Evolutionary conservation across 92 coral and sea anemone species (phyloP).

Genomic region (Parazoanthus darwini): DNA sequence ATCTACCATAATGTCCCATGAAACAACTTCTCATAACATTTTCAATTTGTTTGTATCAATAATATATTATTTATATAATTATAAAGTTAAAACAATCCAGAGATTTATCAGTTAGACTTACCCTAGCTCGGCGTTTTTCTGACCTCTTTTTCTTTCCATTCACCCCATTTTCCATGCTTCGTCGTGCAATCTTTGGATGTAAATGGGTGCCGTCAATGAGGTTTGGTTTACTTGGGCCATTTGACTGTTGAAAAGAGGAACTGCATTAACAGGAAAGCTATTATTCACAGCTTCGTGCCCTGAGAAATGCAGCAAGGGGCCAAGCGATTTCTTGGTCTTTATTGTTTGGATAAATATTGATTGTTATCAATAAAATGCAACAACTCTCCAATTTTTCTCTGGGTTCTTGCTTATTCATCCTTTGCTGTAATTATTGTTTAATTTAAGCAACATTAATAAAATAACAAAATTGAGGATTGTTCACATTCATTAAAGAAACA

Average conservation of each 20-base stretch:
- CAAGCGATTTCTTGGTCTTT: not conserved
- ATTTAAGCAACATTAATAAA: constrained; percentile 5
- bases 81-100: not conserved
- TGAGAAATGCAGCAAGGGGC: not conserved
- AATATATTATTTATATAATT: too few species aligned
- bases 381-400: not conserved
- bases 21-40: not conserved
- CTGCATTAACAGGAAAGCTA: not conserved
- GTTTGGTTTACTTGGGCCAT: constrained; percentile 79
- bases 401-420: constrained; percentile 3
- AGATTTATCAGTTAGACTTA: constrained; percentile 42
- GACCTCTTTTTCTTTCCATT: constrained; percentile 77
- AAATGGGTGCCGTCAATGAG: constrained; percentile 59
- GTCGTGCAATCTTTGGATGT: constrained; percentile 71
- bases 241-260: constrained; percentile 52
- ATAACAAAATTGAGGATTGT: constrained; percentile 21
- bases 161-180: constrained; percentile 78
- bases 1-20: not conserved
- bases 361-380: not conserved
- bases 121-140: constrained; percentile 82
- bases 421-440: constrained; percentile 21
- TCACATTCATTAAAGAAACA: constrained; percentile 39
- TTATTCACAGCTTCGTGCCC: not conserved
- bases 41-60: not conserved
- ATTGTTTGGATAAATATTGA: not conserved